Base-by-base conservation (phyloP, 2,113 vertebrate species). In the Haemorhous mexicanus region DNA sequence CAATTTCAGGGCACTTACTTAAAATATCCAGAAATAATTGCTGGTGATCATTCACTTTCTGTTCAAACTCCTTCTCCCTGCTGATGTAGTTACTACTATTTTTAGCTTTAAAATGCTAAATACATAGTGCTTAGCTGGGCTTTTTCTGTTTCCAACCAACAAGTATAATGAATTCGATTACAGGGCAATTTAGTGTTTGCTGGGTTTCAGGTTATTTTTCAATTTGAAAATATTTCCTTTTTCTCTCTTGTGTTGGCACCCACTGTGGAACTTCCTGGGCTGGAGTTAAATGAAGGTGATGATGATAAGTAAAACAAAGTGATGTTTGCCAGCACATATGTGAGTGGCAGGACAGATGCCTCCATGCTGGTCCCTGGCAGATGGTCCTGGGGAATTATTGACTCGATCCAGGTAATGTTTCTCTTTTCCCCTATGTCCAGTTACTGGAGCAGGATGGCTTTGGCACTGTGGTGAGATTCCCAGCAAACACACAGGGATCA, bases 41-140 rank as follows among this genome's bases (percentile, higher is more conserved):
- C 82, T 91, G 39, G 63, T 58, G 69, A 89, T 87, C 37, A 30
- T 78, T 95, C 63, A 62, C 44, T 79, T 87, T 91, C 84, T 85
- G 62, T 82, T 89, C 70, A 69, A 84, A 73, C 59, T 84, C 66
- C 37, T 87, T 81, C 58, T 85, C 90, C 46, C 74, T 79, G 78
- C 84, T 87, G 74, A 91, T 94, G 75, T 33, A 69, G 89, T 62
- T 76, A 58, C 49, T 68, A 68, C 72, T 96, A 93, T 93, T 95
- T 95, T 95, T 95, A 96, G 84, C 75, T 80, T 85, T 81, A 63
- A 87, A 93, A 94, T 70, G 82, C 84, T 94, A 79, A 95, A 93
- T 80, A 30, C 33, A 27, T 61, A 80, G 61, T 91, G 82, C 94
- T 97, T 94, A 76, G 84, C 59, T 91, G 70, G 53, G 55, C 68